These are phyloP conservation scores for Epizoanthus ramosus DNA, from an alignment of 92 coral and sea anemone genomes.

Conservation along the genomic window DNA sequence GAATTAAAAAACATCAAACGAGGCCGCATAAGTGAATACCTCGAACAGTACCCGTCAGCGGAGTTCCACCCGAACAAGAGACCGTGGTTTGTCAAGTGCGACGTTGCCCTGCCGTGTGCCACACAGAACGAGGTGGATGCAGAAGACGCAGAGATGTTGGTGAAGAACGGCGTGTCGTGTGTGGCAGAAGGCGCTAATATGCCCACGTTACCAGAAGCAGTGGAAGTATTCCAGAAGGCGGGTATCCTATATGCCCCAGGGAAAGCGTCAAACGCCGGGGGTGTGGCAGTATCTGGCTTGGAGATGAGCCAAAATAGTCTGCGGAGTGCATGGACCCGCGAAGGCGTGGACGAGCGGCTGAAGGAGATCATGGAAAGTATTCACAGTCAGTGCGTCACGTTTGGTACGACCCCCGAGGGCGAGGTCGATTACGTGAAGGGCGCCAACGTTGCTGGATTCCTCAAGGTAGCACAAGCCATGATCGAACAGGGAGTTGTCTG, in stretches of 20 bases:
- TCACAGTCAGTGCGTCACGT: constrained; percentile 71
- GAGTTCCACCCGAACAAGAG: constrained; percentile 79
- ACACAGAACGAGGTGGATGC: constrained; percentile 83
- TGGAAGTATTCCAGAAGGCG: constrained; percentile 73
- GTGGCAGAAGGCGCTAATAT: constrained; percentile 93
- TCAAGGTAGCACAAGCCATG: constrained; percentile 89
- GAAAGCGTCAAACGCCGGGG: constrained; percentile 91
- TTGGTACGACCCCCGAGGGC: constrained; percentile 59
- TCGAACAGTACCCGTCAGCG: constrained; percentile 66
- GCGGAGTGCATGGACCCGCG: constrained; percentile 87
- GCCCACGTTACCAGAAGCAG: constrained; percentile 83
- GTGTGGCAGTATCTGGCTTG: constrained; percentile 95
- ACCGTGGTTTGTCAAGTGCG: constrained; percentile 87
- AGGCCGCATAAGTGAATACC: constrained; percentile 81
- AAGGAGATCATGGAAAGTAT: constrained; percentile 92
- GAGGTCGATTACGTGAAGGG: constrained; percentile 85
- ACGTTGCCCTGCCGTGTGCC: constrained; percentile 87
- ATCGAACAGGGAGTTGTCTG: constrained; percentile 82
- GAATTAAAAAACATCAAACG: constrained; percentile 81
- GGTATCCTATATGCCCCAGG: constrained; percentile 83
- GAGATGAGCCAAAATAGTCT: constrained; percentile 93
- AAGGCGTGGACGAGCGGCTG: constrained; percentile 83
- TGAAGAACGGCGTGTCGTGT: constrained; percentile 74
- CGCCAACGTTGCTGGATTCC: constrained; percentile 86
- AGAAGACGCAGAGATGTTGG: constrained; percentile 74